Percentiles rank a stretch among this genome's conserved stretches.
Evolutionary conservation across 2,888 invertebrate species (phyloP).

Genomic region (Saturnia japonica): DNA sequence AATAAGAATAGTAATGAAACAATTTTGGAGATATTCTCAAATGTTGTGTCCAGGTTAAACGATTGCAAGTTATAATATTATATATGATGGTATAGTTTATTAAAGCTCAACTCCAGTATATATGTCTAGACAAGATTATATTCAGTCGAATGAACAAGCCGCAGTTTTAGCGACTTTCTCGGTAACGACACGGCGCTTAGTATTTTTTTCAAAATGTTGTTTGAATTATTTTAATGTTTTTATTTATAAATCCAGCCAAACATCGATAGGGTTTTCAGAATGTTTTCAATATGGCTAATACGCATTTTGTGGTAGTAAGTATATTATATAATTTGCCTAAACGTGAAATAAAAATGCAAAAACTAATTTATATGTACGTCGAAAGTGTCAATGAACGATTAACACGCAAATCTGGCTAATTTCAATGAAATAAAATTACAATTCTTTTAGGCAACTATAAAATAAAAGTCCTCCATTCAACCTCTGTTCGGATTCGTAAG

Average conservation of each 20-base stretch:
- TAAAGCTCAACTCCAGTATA: not conserved
- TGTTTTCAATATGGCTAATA: too few species aligned
- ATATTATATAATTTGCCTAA: not conserved
- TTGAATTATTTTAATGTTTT: not conserved
- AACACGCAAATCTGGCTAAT: slow-evolving; percentile 1
- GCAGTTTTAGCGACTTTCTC: not conserved
- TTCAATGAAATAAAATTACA: slow-evolving; percentile 9
- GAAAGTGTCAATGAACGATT: not conserved
- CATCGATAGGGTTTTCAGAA: too few species aligned
- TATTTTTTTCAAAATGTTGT: not conserved
- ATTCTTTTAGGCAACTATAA: slow-evolving; percentile 12
- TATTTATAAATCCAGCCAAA: not conserved
- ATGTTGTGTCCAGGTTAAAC: not conserved
- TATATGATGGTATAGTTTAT: not conserved
- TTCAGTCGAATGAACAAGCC: slow-evolving; percentile 8
- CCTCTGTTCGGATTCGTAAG: slow-evolving; percentile 15
- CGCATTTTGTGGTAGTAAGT: too few species aligned
- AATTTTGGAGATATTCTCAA: not conserved
- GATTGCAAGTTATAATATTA: not conserved
- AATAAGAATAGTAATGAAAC: too few species aligned
- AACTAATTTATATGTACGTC: not conserved
- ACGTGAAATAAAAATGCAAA: not conserved
- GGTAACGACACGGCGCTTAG: not conserved
- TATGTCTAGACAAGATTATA: slow-evolving; percentile 10
- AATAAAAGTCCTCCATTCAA: slow-evolving; percentile 13